Conservation (phyloP, 2,797 vertebrate species). For the Lepidocolaptes lacrymiger region DNA sequence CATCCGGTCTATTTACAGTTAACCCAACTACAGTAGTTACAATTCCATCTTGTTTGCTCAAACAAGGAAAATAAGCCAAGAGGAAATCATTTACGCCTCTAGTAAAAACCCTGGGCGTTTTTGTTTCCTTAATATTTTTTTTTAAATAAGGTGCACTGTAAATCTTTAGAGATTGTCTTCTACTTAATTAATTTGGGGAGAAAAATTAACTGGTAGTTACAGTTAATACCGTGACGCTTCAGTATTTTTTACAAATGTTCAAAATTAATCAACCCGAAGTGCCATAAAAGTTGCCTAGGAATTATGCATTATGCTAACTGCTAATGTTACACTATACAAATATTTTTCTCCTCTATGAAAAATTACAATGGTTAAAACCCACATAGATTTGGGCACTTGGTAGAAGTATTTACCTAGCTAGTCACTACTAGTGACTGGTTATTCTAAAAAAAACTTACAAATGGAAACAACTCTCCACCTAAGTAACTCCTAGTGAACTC, state of each 20-base stretch:
- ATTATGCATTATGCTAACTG: conserved; percentile 62
- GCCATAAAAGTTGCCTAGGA: conserved; percentile 23
- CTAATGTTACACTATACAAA: conserved; percentile 5
- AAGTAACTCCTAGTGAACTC: background rate
- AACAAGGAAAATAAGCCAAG: background rate
- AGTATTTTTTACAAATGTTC: conserved; percentile 7
- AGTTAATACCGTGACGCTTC: background rate
- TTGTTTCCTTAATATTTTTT: background rate
- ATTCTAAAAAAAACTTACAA: background rate
- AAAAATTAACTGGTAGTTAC: background rate
- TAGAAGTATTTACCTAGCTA: background rate
- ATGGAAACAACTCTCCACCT: background rate
- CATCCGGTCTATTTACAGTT: background rate
- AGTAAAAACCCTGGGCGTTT: background rate
- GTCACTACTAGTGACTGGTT: background rate
- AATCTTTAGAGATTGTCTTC: background rate
- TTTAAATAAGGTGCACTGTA: background rate
- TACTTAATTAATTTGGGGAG: background rate
- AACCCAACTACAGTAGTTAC: background rate
- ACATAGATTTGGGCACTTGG: background rate
- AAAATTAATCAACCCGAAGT: conserved; percentile 40
- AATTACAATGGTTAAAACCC: background rate
- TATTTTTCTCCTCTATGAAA: background rate
- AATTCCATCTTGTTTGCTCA: background rate
- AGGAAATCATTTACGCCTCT: background rate